phyloP scores from a whole-genome alignment of 2,888 invertebrate genomes.

The Norana najaformis region DNA sequence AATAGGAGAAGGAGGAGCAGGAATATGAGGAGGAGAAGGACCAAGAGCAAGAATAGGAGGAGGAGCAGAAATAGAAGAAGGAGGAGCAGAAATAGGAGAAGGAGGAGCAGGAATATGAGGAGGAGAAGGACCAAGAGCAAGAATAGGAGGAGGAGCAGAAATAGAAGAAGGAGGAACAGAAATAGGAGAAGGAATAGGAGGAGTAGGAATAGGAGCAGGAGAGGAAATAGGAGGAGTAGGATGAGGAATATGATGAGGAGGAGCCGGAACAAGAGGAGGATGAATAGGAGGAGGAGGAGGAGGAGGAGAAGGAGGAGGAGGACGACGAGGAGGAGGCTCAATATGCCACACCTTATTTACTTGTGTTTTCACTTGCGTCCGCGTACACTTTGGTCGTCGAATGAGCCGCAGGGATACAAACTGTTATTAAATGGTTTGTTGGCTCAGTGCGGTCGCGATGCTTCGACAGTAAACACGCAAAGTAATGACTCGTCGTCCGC shows the following conservation, averaged over 20 bases:
- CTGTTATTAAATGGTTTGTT: slow-evolving; percentile 13
- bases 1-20: no score
- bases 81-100: not conserved
- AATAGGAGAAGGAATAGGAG: slow-evolving; percentile 78
- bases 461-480: not conserved
- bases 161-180: no score
- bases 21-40: slow-evolving; percentile 80
- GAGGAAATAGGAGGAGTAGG: slow-evolving; percentile 21
- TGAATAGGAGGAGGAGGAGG: not conserved
- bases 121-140: not conserved
- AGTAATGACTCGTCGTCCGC: slow-evolving; percentile 15
- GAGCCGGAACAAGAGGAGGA: not conserved
- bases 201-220: not conserved
- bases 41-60: no score
- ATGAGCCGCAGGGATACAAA: not conserved
- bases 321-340: not conserved
- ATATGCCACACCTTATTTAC: not conserved
- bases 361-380: not conserved
- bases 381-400: not conserved
- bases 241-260: not conserved
- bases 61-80: slow-evolving; percentile 22
- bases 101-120: not conserved
- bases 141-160: no score
- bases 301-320: not conserved
- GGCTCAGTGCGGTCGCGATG: not conserved